Conservation (phyloP, 2,888 invertebrate species). For the Trypoxylon attenuatum region DNA sequence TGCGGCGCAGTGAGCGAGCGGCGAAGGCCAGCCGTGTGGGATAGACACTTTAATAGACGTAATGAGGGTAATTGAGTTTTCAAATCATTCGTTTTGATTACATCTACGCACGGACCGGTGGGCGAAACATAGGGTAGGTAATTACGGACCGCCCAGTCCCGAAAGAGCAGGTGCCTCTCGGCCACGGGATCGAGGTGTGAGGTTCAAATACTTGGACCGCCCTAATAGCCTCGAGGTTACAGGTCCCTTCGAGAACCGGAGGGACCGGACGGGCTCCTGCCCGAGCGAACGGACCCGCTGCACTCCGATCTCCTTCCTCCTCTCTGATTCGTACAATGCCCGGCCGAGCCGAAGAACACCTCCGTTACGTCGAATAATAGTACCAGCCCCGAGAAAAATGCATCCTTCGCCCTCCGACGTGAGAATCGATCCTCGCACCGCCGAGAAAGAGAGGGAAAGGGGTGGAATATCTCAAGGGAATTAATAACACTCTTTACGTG, state of each 20-base stretch:
- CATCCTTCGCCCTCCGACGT: conserved; percentile 44
- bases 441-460: too few species aligned
- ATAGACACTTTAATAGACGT: conserved; percentile 67
- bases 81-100: conserved; percentile 73
- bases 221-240: conserved; percentile 71
- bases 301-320: background rate
- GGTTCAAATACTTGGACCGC: conserved; percentile 72
- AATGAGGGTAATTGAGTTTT: conserved; percentile 74
- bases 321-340: background rate
- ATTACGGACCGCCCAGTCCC: conserved; percentile 72
- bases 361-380: conserved; percentile 36
- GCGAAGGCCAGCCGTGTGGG: conserved; percentile 26
- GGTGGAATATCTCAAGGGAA: conserved; percentile 17
- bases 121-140: conserved; percentile 71
- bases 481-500: conserved; percentile 22
- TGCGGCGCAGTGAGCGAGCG: conserved; percentile 9
- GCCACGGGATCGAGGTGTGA: conserved; percentile 71
- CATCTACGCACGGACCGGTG: conserved; percentile 69
- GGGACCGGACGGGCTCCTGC: conserved; percentile 43
- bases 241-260: conserved; percentile 65
- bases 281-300: background rate
- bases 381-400: conserved; percentile 31
- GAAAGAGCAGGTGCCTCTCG: conserved; percentile 72
- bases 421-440: conserved; percentile 41
- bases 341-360: conserved; percentile 10